Evolutionary conservation across 1,140 invertebrate species (phyloP).

Genomic region (Metaphire vulgaris): DNA sequence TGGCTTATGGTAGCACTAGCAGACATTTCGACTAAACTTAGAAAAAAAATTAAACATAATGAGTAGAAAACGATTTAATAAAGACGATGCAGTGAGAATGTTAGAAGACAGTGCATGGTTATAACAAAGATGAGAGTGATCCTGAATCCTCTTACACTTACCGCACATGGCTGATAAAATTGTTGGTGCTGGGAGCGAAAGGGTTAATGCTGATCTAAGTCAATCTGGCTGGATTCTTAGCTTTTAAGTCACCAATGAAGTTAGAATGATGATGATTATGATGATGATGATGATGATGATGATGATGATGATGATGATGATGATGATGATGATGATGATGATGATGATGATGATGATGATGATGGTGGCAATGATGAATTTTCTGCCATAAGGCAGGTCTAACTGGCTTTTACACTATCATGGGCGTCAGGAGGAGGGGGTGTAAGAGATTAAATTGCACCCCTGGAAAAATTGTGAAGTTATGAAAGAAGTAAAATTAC

Average conservation of each 20-base stretch:
- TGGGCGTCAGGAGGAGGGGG: too few species aligned
- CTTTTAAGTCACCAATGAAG: conserved; percentile 6
- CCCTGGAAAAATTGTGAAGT: too few species aligned
- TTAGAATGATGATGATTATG: conserved; percentile 6
- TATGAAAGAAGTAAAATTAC: too few species aligned
- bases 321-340: conserved; percentile 15
- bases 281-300: conserved; percentile 23
- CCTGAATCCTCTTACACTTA: neutral
- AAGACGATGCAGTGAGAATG: conserved; percentile 47
- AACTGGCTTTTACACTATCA: too few species aligned
- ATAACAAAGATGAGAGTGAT: neutral
- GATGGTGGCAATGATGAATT: conserved; percentile 11
- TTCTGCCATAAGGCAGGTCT: neutral
- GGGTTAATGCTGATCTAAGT: neutral
- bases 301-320: conserved; percentile 13
- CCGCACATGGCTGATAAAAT: neutral
- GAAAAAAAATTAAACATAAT: conserved; percentile 64
- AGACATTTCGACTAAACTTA: neutral
- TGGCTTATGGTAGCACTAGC: too few species aligned
- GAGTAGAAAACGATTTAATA: too few species aligned
- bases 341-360: conserved; percentile 18
- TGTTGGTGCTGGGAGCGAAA: neutral
- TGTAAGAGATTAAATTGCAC: too few species aligned
- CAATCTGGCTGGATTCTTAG: neutral
- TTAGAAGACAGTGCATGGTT: neutral